phyloP scores from a whole-genome alignment of 2,888 invertebrate species.

The Baronia brevicornis region DNA sequence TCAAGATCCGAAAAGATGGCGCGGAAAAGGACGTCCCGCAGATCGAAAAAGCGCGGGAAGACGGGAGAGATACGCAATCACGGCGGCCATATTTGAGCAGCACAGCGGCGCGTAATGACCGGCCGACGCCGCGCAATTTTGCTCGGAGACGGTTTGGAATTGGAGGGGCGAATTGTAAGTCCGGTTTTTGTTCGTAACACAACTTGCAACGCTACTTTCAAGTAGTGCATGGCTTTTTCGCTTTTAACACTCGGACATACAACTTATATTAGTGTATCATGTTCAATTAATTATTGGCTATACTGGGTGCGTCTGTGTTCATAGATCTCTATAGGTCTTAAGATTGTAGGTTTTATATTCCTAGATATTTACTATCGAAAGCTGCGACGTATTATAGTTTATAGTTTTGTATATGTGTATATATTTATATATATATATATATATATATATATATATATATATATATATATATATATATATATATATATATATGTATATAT shows the following conservation, averaged over 20 bases:
- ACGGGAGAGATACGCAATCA: conserved; percentile 31
- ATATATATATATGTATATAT: too few relatives aligned
- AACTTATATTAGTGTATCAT: conserved; percentile 13
- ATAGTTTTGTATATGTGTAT: too few relatives aligned
- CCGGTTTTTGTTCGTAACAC: conserved; percentile 35
- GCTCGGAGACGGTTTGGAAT: conserved; percentile 50
- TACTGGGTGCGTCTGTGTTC: conserved; percentile 10
- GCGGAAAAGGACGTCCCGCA: conserved; percentile 23
- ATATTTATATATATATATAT: too few relatives aligned
- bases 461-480: too few relatives aligned
- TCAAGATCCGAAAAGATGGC: conserved; percentile 35
- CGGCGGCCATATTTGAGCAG: conserved; percentile 48
- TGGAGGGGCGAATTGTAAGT: conserved; percentile 63
- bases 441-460: too few relatives aligned
- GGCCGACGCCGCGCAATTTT: conserved; percentile 51
- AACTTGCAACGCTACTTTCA: conserved; percentile 18
- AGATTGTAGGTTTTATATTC: conserved; percentile 14
- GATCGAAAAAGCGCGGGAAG: conserved; percentile 33
- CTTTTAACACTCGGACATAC: conserved; percentile 12
- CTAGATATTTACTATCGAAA: conserved; percentile 15
- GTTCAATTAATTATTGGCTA: conserved; percentile 9
- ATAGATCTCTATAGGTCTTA: conserved; percentile 17
- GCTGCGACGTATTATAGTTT: conserved; percentile 17
- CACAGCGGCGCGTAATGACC: conserved; percentile 52
- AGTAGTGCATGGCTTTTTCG: conserved; percentile 17